A percentile compares a stretch with the other conserved stretches of the same genome.
Conservation (phyloP, 2,888 invertebrate genomes). For the Pseudococcus jackbeardsleyi region DNA sequence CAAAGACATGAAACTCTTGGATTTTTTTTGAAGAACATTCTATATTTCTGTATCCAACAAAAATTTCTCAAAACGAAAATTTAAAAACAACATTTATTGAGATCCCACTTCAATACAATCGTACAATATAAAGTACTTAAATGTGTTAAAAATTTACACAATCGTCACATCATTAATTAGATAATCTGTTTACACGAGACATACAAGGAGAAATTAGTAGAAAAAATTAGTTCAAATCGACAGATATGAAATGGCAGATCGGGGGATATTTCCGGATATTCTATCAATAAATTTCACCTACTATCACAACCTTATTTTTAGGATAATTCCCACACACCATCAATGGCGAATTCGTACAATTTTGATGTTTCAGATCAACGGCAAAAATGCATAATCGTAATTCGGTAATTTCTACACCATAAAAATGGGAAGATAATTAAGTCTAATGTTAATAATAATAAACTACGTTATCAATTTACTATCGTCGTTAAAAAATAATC, state of each 20-base stretch:
- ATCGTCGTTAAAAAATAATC: neutral
- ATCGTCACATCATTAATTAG: neutral
- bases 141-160: neutral
- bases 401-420: neutral
- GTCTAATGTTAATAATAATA: neutral
- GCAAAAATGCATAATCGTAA: too few relatives aligned
- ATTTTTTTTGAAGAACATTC: too few relatives aligned
- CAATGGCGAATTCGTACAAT: neutral
- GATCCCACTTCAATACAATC: slow-evolving; percentile 40
- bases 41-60: too few relatives aligned
- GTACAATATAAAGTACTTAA: neutral
- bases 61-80: too few relatives aligned
- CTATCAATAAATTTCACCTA: neutral
- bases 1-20: too few relatives aligned
- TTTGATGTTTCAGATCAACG: neutral
- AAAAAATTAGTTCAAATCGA: neutral
- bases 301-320: neutral
- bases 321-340: neutral
- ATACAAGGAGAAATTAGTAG: neutral
- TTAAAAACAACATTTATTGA: slow-evolving; percentile 49
- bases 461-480: slow-evolving; percentile 22
- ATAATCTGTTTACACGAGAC: neutral
- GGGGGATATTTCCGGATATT: neutral
- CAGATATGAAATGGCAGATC: slow-evolving; percentile 1
- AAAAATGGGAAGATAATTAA: neutral